Evolutionary conservation across 2,888 invertebrate species (phyloP).

Genomic region (Branchipolynoe longqiensis): DNA sequence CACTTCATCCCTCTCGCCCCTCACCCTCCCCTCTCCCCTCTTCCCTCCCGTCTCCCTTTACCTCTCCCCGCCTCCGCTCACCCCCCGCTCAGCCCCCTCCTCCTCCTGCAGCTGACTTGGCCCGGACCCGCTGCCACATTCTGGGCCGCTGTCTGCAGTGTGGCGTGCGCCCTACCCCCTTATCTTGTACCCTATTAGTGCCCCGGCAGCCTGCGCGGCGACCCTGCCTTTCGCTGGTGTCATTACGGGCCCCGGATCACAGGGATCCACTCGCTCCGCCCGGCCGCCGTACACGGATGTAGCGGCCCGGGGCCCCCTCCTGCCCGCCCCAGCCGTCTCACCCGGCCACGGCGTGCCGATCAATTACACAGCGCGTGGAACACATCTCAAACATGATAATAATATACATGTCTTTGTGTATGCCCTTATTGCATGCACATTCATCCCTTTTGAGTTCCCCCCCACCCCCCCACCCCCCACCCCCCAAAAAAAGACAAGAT

Average conservation of each 20-base stretch:
- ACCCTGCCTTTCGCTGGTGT: background rate
- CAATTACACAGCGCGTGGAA: no score
- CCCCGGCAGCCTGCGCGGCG: background rate
- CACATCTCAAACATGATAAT: no score
- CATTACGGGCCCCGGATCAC: conserved; percentile 31
- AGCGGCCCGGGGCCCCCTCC: background rate
- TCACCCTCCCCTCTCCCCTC: background rate
- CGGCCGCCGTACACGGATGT: background rate
- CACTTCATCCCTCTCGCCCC: background rate
- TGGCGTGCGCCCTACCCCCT: conserved; percentile 4
- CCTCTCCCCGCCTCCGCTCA: background rate
- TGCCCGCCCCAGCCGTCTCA: background rate
- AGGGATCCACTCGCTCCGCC: background rate
- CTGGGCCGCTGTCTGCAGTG: background rate
- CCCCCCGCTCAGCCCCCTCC: background rate
- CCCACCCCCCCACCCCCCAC: background rate
- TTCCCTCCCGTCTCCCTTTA: background rate
- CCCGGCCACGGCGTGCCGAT: no score
- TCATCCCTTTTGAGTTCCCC: no score
- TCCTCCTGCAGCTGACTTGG: background rate
- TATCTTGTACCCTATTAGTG: conserved; percentile 37
- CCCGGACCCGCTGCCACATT: background rate
- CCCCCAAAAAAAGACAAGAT: background rate
- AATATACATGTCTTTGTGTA: no score
- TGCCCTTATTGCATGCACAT: no score